Percentiles rank a stretch among this genome's conserved stretches.
Evolutionary conservation across 2,888 invertebrate species (phyloP).

Genomic region (Imbricaverruca yamaguchii): DNA sequence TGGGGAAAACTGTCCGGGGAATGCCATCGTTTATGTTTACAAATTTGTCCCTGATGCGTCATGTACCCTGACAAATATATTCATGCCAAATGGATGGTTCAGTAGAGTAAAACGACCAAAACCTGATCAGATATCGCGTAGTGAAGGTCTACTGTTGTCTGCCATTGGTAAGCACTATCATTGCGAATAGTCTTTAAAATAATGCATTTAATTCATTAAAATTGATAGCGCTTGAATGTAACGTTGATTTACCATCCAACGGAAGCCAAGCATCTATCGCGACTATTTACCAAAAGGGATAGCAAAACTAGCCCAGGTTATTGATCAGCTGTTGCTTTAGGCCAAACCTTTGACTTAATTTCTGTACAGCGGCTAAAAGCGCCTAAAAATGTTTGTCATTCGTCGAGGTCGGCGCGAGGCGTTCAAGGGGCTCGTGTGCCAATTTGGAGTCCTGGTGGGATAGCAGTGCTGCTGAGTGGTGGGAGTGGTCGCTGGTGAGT

Average conservation of each 20-base stretch:
- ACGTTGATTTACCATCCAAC: too few species aligned
- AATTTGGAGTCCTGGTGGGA: too few species aligned
- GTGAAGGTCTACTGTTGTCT: not conserved
- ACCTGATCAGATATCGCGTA: not conserved
- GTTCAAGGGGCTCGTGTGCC: too few species aligned
- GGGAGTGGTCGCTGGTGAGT: too few species aligned
- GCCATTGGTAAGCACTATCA: too few species aligned
- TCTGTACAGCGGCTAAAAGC: too few species aligned
- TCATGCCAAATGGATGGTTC: too few species aligned
- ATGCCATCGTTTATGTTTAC: not conserved
- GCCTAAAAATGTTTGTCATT: too few species aligned
- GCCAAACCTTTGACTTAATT: too few species aligned
- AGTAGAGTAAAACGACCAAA: not conserved
- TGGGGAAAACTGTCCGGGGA: too few species aligned
- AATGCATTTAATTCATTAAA: not conserved
- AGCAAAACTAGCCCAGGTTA: not conserved
- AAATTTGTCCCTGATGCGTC: not conserved
- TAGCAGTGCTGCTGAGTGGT: too few species aligned
- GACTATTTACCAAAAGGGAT: not conserved
- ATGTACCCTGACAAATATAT: not conserved
- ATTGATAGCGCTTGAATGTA: not conserved
- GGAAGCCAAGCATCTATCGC: not conserved
- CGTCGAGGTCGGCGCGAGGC: too few species aligned
- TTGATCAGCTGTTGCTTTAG: slow-evolving; percentile 4
- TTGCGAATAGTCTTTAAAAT: not conserved